Evolutionary conservation across 2,888 invertebrate species (phyloP).

Genomic region (Caenorhabditis doughertyi): DNA sequence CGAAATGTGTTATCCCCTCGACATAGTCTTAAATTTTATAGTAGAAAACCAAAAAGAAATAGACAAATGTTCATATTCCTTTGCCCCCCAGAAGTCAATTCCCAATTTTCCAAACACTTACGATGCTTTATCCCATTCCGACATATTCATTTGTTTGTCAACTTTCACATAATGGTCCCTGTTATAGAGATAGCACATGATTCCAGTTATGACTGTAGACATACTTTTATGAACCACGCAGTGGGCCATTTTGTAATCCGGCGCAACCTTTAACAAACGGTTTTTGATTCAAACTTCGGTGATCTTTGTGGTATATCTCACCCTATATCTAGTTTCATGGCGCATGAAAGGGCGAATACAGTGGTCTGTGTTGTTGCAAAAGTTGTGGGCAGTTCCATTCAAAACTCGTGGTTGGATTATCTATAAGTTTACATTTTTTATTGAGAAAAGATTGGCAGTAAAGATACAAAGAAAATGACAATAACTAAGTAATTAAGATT

Average conservation of each 20-base stretch:
- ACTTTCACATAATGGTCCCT: constrained; percentile 57
- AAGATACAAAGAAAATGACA: background rate
- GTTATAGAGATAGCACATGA: constrained; percentile 75
- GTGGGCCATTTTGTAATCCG: constrained; percentile 72
- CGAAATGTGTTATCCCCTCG: constrained; percentile 70
- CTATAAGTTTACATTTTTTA: constrained; percentile 48
- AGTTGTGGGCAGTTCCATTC: constrained; percentile 55
- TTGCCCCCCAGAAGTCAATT: background rate
- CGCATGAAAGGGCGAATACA: constrained; percentile 68
- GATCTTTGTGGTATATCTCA: constrained; percentile 35
- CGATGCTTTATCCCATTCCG: constrained; percentile 62
- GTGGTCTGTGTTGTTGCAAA: constrained; percentile 66
- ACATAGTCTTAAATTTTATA: constrained; percentile 70
- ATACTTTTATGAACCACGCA: constrained; percentile 79
- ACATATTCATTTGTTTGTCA: constrained; percentile 55
- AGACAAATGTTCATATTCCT: background rate
- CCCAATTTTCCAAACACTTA: constrained; percentile 26
- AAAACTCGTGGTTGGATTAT: constrained; percentile 55
- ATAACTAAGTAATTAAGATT: too few relatives aligned
- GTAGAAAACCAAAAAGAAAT: background rate
- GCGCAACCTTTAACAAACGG: constrained; percentile 64
- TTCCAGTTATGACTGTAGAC: constrained; percentile 77
- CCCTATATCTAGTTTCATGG: constrained; percentile 72
- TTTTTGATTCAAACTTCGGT: constrained; percentile 6
- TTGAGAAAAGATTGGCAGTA: background rate